phyloP scores from a whole-genome alignment of 2,888 invertebrate genomes.

The Galerucella pusilla region DNA sequence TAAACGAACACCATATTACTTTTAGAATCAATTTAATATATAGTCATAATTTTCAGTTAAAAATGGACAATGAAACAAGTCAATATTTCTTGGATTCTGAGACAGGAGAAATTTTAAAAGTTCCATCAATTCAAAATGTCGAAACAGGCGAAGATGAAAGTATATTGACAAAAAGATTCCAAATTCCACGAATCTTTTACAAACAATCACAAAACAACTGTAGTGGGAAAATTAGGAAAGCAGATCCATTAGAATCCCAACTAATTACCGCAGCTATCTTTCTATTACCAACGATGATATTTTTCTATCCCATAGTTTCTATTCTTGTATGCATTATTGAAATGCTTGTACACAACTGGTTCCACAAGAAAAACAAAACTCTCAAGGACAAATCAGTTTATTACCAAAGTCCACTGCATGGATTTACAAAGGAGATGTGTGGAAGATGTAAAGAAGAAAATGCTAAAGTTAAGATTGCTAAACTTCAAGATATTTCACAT shows the following conservation, averaged over 20 bases:
- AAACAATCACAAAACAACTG: constrained; percentile 15
- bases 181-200: constrained; percentile 52
- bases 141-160: constrained; percentile 68
- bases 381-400: constrained; percentile 69
- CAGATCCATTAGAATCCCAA: constrained; percentile 43
- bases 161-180: constrained; percentile 61
- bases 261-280: constrained; percentile 63
- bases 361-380: constrained; percentile 75
- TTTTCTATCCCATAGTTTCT: constrained; percentile 69
- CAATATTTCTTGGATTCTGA: constrained; percentile 65
- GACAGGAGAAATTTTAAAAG: constrained; percentile 67
- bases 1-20: not conserved
- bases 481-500: constrained; percentile 73
- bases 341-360: constrained; percentile 73
- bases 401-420: constrained; percentile 78
- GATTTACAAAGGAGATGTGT: constrained; percentile 76
- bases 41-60: constrained; percentile 1
- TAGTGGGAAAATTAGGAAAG: constrained; percentile 29
- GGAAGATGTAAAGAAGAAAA: constrained; percentile 73
- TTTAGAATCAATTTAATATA: not conserved
- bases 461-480: constrained; percentile 72
- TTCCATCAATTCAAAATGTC: constrained; percentile 58
- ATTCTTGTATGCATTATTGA: constrained; percentile 70
- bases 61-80: constrained; percentile 52
- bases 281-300: constrained; percentile 71